Base-by-base conservation (phyloP, 2,888 invertebrate species). In the Patella pellucida region DNA sequence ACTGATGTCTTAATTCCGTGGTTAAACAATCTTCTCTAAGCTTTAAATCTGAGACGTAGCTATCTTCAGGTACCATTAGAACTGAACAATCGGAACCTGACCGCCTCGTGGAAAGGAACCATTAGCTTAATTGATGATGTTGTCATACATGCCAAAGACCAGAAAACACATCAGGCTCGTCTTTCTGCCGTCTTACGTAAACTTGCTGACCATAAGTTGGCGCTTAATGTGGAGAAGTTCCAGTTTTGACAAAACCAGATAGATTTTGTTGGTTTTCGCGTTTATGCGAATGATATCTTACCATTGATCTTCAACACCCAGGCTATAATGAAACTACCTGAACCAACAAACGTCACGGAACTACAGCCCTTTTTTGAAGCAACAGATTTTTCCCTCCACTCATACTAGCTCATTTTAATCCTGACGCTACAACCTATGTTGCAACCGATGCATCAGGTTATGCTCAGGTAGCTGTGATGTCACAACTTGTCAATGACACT, bases 331-430 rank as follows among this genome's bases (percentile, higher is more conserved):
- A n/a, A 54, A 54, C 16, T 54, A 3, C 14, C 54, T 16, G 54
- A 16, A n/a, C 54, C 16, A 54, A 54, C 31, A 2, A 54, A 54
- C 54, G 16, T 16, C 16, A 5, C 14, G 16, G 14, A 54, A 31
- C 15, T 19, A 54, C 15, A 50, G 23, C n/a, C 71, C 11, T 71
- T 71, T 52, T 52, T 71, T 19, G 52, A 52, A 52, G n/a, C 71
- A 19, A 52, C 71, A n/a, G 52, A 71, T 19, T 52, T 71, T 31
- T 71, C 52, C 52, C 9, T 71, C 70, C 41, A 15, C 70, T 51
- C 14, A 41, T 70, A 0, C 41, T 70, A 41, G 70, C 70, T 31
- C 70, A 70, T 50, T 70, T 70, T 70, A n/a, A 23, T 15, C 70
- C 70, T 0, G 70, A 70, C 41, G 27, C 41, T 11, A 16, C 16